These are phyloP conservation scores for Melinaea marsaeus DNA, from an alignment of 2,888 invertebrate genomes.

Conservation along the genomic window DNA sequence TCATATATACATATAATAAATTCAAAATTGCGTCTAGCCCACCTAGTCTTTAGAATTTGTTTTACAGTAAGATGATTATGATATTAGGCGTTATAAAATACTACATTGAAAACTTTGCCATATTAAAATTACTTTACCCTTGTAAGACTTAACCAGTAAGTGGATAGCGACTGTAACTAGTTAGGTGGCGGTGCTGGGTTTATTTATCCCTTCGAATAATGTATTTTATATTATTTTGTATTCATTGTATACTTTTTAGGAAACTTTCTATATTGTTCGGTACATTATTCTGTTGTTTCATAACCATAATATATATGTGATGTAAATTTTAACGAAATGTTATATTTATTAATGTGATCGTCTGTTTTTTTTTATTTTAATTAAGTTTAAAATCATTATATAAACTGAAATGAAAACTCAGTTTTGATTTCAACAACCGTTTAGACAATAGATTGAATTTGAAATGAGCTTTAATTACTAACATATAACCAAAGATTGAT, in stretches of 20 bases:
- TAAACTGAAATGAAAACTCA: conserved; percentile 24
- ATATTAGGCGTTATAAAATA: conserved; percentile 65
- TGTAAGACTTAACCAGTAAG: conserved; percentile 64
- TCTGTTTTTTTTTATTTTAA: conserved; percentile 33
- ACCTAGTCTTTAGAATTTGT: conserved; percentile 73
- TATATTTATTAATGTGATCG: conserved; percentile 37
- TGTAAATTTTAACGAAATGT: conserved; percentile 31
- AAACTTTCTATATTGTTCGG: conserved; percentile 69
- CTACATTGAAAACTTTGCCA: conserved; percentile 79
- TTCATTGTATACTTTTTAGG: conserved; percentile 63
- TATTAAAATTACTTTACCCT: conserved; percentile 75
- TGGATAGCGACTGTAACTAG: conserved; percentile 67
- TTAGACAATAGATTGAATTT: not conserved
- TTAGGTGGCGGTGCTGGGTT: conserved; percentile 75
- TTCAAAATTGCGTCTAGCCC: conserved; percentile 55
- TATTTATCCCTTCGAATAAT: conserved; percentile 61
- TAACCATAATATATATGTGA: conserved; percentile 37
- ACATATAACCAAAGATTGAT: conserved; percentile 24
- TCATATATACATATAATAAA: conserved; percentile 12
- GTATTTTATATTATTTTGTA: conserved; percentile 57
- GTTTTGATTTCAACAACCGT: too few relatives aligned
- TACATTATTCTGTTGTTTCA: conserved; percentile 53
- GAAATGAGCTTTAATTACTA: conserved; percentile 24
- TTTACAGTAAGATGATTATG: conserved; percentile 61
- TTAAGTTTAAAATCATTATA: conserved; percentile 33